Evolutionary conservation across 2,888 invertebrate genomes (phyloP).

Genomic region (Mesorhabditis spiculigera): DNA sequence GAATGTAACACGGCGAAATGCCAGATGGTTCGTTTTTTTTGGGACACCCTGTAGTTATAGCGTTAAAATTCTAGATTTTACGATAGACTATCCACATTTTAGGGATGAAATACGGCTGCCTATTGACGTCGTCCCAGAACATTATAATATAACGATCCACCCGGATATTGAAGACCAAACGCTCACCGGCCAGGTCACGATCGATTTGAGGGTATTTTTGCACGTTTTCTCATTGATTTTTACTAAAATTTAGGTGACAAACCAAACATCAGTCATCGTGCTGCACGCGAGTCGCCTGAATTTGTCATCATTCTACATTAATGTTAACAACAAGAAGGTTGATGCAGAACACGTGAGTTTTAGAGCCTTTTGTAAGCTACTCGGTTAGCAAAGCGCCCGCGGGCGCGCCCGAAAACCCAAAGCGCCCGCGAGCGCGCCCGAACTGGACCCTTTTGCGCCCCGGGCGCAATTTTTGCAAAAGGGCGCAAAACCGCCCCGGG

Average conservation of each 20-base stretch:
- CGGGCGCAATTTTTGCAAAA: no score
- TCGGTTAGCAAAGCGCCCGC: no score
- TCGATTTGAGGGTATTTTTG: slow-evolving; percentile 21
- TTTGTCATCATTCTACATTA: slow-evolving; percentile 18
- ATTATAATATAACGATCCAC: slow-evolving; percentile 38
- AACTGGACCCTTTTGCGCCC: no score
- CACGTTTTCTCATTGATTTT: slow-evolving; percentile 12
- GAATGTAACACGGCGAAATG: no score
- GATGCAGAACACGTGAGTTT: slow-evolving; percentile 15
- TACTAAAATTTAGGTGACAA: slow-evolving; percentile 2
- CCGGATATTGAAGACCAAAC: slow-evolving; percentile 32
- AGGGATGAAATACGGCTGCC: slow-evolving; percentile 60
- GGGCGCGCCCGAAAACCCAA: no score
- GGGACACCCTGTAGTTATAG: no score
- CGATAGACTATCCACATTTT: no score
- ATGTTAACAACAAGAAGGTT: slow-evolving; percentile 12
- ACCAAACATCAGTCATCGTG: slow-evolving; percentile 21
- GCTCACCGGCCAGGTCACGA: slow-evolving; percentile 27
- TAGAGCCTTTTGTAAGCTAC: background rate
- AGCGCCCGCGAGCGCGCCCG: no score
- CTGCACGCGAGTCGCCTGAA: slow-evolving; percentile 24
- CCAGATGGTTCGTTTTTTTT: no score
- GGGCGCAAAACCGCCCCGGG: no score
- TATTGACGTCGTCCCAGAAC: slow-evolving; percentile 46
- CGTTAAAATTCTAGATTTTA: no score